Base-by-base conservation (phyloP, 1,140 invertebrate species). In the Oncopodura yosiiana region DNA sequence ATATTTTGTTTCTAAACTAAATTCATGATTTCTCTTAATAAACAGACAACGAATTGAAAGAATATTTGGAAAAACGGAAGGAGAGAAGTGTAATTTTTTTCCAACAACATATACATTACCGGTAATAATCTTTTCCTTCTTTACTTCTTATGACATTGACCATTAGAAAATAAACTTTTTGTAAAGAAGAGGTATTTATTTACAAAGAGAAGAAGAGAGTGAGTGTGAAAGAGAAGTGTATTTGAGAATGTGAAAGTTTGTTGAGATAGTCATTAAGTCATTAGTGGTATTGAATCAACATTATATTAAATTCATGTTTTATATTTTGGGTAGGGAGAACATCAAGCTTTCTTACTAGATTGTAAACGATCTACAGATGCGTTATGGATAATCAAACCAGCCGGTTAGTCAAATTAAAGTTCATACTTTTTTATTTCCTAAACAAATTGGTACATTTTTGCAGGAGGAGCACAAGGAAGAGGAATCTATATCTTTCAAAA, bases 311-410 rank as follows among this genome's bases (percentile, higher is more conserved):
- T n/a, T n/a, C n/a, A n/a, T 46, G 32, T 16, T 49, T 14, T 3
- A 36, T 39, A 18, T 26, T 16, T 39, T 38, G 72, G 38, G 54
- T 68, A 36, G 72, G 71, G 48, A 16, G 63, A 62, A 34, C 56
- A 65, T 26, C 46, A 49, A 41, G 21, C 46, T 16, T 75, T 75
- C 69, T 68, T 74, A 18, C 71, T 74, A 55, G 77, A 81, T 53
- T 78, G 78, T 61, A 68, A 74, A 32, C 74, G 73, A 54, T 72
- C 74, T 49, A 67, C 66, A 1, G 74, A 74, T 0, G 70, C 68
- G 0, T 78, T 74, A 5, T 81, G 77, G 77, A 80, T 81, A 37
- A 79, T 81, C 62, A 80, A 81, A 61, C 79, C 78, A 3, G 74
- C 73, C 29, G 72, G 69, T n/a, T n/a, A n/a, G n/a, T n/a, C n/a